Conservation (phyloP, 2,113 vertebrate species). For the Oryzias melastigma region DNA sequence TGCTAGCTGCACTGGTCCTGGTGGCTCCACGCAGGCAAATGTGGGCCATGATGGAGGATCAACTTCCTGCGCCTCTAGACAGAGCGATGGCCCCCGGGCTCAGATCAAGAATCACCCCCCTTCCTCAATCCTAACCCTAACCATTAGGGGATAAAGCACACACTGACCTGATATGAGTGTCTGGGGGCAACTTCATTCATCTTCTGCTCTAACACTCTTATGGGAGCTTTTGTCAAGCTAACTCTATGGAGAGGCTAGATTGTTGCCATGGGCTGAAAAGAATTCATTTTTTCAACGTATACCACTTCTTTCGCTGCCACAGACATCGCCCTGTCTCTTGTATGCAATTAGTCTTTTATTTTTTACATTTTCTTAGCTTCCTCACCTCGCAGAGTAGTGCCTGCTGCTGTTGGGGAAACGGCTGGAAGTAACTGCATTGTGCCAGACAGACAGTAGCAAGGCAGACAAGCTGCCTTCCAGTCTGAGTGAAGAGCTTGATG, state of each 20-base stretch:
- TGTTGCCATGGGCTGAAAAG: constrained; percentile 70
- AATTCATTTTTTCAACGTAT: constrained; percentile 54
- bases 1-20: constrained; percentile 79
- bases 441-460: constrained; percentile 46
- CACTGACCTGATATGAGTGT: constrained; percentile 78
- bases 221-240: constrained; percentile 71
- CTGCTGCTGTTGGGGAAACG: constrained; percentile 5
- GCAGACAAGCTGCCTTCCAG: constrained; percentile 64
- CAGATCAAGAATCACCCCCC: constrained; percentile 69
- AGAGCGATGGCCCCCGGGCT: constrained; percentile 66
- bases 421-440: constrained; percentile 29
- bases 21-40: constrained; percentile 84
- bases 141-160: constrained; percentile 78
- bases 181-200: constrained; percentile 77
- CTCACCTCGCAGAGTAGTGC: constrained; percentile 16
- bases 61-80: constrained; percentile 66
- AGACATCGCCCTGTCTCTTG: constrained; percentile 41
- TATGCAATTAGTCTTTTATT: constrained; percentile 27
- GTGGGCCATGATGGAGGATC: constrained; percentile 80
- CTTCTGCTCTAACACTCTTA: constrained; percentile 71
- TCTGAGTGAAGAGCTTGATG: constrained; percentile 63
- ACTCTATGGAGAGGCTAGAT: constrained; percentile 68
- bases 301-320: constrained; percentile 33
- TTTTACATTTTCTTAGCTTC: constrained; percentile 3
- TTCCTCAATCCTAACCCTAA: constrained; percentile 75